Conservation (phyloP, 2,797 vertebrate species). For the Sarcophilus harrisii region DNA sequence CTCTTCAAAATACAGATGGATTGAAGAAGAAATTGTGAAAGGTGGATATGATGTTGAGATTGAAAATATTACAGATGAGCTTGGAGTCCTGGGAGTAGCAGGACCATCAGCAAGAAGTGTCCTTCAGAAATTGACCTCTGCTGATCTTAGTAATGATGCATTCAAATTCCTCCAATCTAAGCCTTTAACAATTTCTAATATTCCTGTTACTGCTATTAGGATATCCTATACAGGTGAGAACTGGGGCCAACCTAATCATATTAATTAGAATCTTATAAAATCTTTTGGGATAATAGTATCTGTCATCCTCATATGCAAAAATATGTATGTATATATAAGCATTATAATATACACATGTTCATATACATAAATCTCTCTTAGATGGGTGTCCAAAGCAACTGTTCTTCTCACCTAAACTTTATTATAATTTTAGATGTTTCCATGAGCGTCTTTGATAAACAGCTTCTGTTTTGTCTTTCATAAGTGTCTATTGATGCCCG, state of each 20-base stretch:
- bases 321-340: neutral
- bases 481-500: neutral
- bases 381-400: neutral
- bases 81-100: conserved; percentile 94
- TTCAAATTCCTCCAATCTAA: conserved; percentile 96
- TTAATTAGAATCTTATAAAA: conserved; percentile 37
- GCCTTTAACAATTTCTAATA: conserved; percentile 87
- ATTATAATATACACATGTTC: fast-evolving
- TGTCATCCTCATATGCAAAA: neutral
- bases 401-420: conserved; percentile 5
- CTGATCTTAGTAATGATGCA: conserved; percentile 89
- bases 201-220: conserved; percentile 91
- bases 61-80: conserved; percentile 91
- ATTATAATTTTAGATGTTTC: neutral
- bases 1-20: conserved; percentile 89
- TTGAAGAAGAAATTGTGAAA: conserved; percentile 88
- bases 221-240: conserved; percentile 96
- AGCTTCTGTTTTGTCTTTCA: neutral
- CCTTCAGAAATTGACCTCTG: conserved; percentile 93
- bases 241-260: neutral
- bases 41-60: conserved; percentile 91
- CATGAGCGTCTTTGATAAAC: too few species aligned
- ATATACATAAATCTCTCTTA: neutral
- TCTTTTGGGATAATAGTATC: neutral
- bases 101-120: conserved; percentile 93